phyloP scores from a whole-genome alignment of 2,888 invertebrate genomes.

The Drosophila incognita region DNA sequence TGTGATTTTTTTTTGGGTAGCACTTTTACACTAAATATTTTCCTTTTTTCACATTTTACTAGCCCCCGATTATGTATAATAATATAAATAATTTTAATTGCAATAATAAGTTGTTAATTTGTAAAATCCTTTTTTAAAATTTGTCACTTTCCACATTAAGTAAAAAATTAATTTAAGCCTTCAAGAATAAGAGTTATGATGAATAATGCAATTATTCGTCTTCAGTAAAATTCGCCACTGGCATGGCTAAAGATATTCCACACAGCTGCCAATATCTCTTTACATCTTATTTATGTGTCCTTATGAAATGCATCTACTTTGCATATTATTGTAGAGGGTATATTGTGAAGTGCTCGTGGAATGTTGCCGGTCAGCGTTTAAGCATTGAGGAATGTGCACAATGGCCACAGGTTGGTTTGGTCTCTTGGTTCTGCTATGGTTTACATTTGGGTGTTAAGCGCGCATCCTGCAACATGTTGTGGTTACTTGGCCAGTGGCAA shows the following conservation, averaged over 20 bases:
- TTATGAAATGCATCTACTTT: neutral
- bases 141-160: neutral
- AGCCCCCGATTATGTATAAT: neutral
- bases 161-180: neutral
- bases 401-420: conserved; percentile 59
- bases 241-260: neutral
- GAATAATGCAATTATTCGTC: neutral
- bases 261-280: neutral
- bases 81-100: neutral
- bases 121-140: neutral
- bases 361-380: conserved; percentile 50
- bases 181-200: neutral
- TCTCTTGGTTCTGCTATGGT: conserved; percentile 32
- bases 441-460: conserved; percentile 56
- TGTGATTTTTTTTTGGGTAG: neutral
- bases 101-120: neutral
- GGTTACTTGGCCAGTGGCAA: conserved; percentile 42
- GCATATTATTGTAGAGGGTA: conserved; percentile 19
- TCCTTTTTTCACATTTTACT: no score
- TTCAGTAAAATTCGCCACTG: neutral
- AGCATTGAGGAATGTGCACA: conserved; percentile 54
- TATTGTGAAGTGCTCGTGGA: conserved; percentile 37
- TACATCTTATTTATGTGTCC: no score
- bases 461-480: conserved; percentile 72
- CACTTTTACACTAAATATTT: no score